Evolutionary conservation across 2,113 vertebrate genomes (phyloP).

Genomic region (Neogobius melanostomus): DNA sequence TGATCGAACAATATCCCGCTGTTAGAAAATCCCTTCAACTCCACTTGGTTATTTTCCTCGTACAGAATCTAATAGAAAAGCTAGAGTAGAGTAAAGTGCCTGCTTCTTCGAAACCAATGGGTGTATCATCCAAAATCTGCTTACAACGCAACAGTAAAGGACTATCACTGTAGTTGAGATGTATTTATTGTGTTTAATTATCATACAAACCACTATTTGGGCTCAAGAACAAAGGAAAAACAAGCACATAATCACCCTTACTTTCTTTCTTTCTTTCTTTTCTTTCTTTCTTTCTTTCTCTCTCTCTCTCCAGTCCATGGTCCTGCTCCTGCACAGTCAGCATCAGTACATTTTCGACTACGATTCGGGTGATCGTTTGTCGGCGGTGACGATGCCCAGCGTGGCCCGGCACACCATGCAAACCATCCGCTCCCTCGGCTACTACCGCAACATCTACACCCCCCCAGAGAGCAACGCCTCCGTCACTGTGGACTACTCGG

Average conservation of each 20-base stretch:
- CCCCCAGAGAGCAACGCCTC: slow-evolving; percentile 97
- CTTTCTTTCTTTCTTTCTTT: neutral
- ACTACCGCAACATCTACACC: slow-evolving; percentile 97
- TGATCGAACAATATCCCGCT: neutral
- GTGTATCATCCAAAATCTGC: no score
- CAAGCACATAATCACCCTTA: neutral
- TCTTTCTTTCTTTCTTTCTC: neutral
- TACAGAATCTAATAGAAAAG: neutral
- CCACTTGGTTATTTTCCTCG: neutral
- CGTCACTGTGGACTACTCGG: slow-evolving; percentile 94
- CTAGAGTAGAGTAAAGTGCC: no score
- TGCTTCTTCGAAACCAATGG: no score
- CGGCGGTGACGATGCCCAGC: slow-evolving; percentile 97
- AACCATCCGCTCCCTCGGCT: slow-evolving; percentile 95
- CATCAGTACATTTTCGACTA: slow-evolving; percentile 98
- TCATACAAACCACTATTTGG: no score
- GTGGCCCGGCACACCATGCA: slow-evolving; percentile 98
- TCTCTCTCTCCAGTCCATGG: slow-evolving; percentile 86
- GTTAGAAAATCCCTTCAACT: neutral
- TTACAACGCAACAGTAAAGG: no score
- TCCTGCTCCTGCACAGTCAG: slow-evolving; percentile 96
- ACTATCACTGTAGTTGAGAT: no score
- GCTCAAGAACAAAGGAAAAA: no score
- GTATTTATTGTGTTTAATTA: no score
- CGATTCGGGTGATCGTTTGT: slow-evolving; percentile 88